phyloP scores from a whole-genome alignment of 2,888 invertebrate species.

The Drosophila falleni region DNA sequence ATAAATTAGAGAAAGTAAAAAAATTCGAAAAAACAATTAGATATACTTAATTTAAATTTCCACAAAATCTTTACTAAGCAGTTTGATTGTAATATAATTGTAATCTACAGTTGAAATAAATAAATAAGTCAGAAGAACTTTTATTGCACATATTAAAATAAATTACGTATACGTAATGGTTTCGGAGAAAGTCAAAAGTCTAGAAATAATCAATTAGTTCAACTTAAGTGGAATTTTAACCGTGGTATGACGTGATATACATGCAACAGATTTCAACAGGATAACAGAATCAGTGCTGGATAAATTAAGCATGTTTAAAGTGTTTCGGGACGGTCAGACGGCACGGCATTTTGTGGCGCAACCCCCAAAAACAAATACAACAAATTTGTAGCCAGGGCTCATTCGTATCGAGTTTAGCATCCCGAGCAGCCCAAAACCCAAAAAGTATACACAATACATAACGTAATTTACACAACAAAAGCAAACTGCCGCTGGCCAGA shows the following conservation, averaged over 20 bases:
- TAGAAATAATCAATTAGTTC: not conserved
- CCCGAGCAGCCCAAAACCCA: constrained; percentile 10
- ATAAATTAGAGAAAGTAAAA: no score
- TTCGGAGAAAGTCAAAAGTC: not conserved
- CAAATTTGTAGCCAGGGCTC: constrained; percentile 52
- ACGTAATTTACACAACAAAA: constrained; percentile 79
- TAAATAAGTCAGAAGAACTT: no score
- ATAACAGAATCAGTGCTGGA: constrained; percentile 56
- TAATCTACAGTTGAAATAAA: no score
- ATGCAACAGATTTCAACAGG: constrained; percentile 63
- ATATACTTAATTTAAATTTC: not conserved
- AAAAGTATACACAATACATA: constrained; percentile 71
- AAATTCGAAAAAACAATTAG: no score
- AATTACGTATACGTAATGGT: constrained; percentile 1
- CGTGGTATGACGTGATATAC: not conserved
- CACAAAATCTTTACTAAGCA: not conserved
- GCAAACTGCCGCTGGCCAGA: constrained; percentile 70
- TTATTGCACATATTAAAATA: not conserved
- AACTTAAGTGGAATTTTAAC: constrained; percentile 5
- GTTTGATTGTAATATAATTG: not conserved
- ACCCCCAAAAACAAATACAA: constrained; percentile 31
- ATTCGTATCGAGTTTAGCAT: constrained; percentile 44
- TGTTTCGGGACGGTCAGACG: constrained; percentile 16
- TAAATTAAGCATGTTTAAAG: constrained; percentile 56
- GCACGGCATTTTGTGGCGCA: not conserved